These are phyloP conservation scores for Ciona savignyi DNA, from an alignment of 23 tunicate species.

Conservation along the genomic window DNA sequence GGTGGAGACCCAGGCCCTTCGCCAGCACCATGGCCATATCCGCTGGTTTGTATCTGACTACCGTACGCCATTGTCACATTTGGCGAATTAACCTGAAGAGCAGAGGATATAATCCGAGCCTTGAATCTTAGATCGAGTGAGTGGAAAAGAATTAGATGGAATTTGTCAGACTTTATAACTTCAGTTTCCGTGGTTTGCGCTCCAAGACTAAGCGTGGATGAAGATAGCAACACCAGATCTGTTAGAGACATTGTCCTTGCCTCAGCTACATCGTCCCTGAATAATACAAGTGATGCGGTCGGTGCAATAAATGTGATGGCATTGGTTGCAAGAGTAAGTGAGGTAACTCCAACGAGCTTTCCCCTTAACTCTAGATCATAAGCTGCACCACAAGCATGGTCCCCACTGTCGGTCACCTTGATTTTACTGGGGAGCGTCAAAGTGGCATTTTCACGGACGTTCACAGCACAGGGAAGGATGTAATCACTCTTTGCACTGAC, in stretches of 20 bases:
- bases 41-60: constrained; percentile 6
- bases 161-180: not conserved
- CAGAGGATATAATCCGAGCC: constrained; percentile 6
- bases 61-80: constrained; percentile 15
- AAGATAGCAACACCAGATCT: constrained; percentile 2
- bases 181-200: not conserved
- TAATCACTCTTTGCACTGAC: constrained; percentile 10
- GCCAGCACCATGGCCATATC: constrained; percentile 11
- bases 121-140: constrained; percentile 6
- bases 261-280: not conserved
- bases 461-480: constrained; percentile 10
- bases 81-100: not conserved
- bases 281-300: constrained; percentile 1
- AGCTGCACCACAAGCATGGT: not conserved
- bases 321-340: constrained; percentile 3
- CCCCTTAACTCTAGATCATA: constrained; percentile 22
- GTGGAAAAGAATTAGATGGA: not conserved
- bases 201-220: constrained; percentile 4
- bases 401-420: not conserved
- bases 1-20: constrained; percentile 5
- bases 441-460: constrained; percentile 2
- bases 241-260: not conserved
- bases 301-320: constrained; percentile 1
- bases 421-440: constrained; percentile 1
- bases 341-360: constrained; percentile 7